Evolutionary conservation across 2,113 vertebrate species (phyloP).

Genomic region (Cyprichromis sp.): DNA sequence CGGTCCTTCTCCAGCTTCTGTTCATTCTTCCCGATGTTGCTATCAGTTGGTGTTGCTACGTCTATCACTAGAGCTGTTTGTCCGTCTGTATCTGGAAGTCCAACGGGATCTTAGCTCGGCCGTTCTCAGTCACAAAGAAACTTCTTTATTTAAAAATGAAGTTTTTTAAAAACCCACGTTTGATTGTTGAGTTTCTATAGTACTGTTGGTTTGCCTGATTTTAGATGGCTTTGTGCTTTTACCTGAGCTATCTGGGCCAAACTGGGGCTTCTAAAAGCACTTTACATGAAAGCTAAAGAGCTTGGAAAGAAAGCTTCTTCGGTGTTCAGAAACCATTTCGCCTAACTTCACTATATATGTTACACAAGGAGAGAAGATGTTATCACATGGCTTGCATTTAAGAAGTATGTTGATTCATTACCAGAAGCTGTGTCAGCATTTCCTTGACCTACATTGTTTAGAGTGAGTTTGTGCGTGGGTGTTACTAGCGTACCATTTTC

Average conservation of each 20-base stretch:
- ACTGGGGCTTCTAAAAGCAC: not conserved
- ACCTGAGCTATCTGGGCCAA: not conserved
- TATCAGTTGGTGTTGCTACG: not conserved
- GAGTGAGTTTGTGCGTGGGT: not conserved
- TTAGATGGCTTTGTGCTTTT: not conserved
- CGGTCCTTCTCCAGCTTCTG: not conserved
- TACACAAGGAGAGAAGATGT: not conserved
- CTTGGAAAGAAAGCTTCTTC: not conserved
- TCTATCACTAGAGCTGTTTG: not conserved
- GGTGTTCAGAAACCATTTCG: not conserved
- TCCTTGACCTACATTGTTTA: constrained; percentile 56
- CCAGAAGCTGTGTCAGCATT: constrained; percentile 43
- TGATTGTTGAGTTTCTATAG: not conserved
- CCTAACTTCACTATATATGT: not conserved
- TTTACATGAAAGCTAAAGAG: not conserved
- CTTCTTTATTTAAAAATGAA: not conserved
- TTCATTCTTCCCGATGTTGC: not conserved
- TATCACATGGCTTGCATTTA: constrained; percentile 2
- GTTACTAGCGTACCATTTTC: not conserved
- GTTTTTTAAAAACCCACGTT: not conserved
- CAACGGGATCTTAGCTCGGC: not conserved
- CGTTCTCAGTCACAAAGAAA: not conserved
- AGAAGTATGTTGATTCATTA: constrained; percentile 6
- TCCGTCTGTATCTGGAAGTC: not conserved
- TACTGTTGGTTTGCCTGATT: not conserved